Conservation (phyloP, 2,888 invertebrate genomes). For the Theretra japonica region DNA sequence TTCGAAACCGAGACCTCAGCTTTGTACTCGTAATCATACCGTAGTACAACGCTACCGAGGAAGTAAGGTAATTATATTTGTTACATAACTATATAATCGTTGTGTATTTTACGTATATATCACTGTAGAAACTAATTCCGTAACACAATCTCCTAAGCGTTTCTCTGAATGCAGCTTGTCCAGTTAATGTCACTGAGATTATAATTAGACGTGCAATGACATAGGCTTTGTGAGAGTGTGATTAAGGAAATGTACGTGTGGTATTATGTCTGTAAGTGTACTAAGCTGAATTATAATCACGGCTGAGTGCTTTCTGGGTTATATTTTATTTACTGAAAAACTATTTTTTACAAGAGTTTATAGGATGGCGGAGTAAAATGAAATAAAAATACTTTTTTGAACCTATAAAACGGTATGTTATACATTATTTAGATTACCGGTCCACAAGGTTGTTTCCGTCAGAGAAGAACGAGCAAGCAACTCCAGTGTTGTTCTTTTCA, state of each 20-base stretch:
- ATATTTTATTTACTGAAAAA: neutral
- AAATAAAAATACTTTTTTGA: too few species aligned
- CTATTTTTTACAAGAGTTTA: neutral
- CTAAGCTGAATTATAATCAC: neutral
- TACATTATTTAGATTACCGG: too few species aligned
- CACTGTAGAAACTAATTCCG: neutral
- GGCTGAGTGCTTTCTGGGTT: neutral
- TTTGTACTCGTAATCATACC: too few species aligned
- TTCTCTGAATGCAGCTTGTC: neutral
- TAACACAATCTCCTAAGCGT: neutral
- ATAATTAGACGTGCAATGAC: slow-evolving; percentile 5
- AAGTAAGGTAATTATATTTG: too few species aligned
- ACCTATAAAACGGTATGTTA: too few species aligned
- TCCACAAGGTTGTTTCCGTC: too few species aligned
- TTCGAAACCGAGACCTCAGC: too few species aligned
- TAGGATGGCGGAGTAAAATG: neutral
- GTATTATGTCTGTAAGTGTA: neutral
- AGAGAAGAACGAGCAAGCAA: too few species aligned
- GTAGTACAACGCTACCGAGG: too few species aligned
- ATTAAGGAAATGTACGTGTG: neutral
- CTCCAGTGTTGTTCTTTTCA: too few species aligned
- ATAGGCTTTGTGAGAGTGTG: neutral
- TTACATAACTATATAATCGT: too few species aligned
- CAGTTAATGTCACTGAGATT: neutral
- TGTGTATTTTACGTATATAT: neutral